Percentiles rank a stretch among this genome's conserved stretches.
Evolutionary conservation across 2,888 invertebrate species (phyloP).

Genomic region (Stenolophus ochropezus): DNA sequence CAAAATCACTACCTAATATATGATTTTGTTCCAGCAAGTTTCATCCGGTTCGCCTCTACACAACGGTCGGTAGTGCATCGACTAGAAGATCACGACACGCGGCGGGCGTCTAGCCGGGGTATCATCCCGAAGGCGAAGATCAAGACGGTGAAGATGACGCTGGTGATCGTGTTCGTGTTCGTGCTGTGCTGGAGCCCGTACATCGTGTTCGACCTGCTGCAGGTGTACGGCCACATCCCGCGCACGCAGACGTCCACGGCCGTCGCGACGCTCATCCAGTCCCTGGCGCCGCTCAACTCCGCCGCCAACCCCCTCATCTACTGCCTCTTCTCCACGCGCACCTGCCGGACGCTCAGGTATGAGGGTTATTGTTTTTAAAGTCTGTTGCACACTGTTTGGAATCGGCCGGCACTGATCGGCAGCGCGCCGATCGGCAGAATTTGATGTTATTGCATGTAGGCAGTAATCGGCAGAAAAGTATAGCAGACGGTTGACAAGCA

Average conservation of each 20-base stretch:
- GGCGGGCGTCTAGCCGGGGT: conserved; percentile 92
- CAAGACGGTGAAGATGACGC: conserved; percentile 98
- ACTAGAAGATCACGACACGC: conserved; percentile 73
- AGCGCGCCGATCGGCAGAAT: too few species aligned
- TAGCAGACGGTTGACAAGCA: too few species aligned
- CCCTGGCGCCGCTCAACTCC: conserved; percentile 93
- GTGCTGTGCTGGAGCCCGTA: conserved; percentile 97
- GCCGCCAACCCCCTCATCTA: conserved; percentile 97
- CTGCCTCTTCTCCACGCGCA: conserved; percentile 93
- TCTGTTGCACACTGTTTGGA: neutral
- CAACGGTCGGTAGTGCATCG: conserved; percentile 62
- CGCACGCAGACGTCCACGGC: conserved; percentile 88
- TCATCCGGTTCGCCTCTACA: neutral
- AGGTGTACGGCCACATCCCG: conserved; percentile 91
- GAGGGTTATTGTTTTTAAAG: neutral
- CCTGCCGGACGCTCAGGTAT: conserved; percentile 91
- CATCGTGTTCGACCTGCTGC: conserved; percentile 93
- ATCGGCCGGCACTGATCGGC: too few species aligned
- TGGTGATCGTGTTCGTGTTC: conserved; percentile 96
- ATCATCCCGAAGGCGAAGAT: conserved; percentile 96
- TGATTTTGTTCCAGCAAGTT: neutral
- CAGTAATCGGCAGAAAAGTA: too few species aligned
- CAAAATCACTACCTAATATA: neutral
- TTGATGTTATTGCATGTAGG: too few species aligned
- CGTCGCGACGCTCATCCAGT: conserved; percentile 94